These are phyloP conservation scores for Hoplodrina blanda DNA, from an alignment of 2,888 invertebrate genomes.

Conservation along the genomic window DNA sequence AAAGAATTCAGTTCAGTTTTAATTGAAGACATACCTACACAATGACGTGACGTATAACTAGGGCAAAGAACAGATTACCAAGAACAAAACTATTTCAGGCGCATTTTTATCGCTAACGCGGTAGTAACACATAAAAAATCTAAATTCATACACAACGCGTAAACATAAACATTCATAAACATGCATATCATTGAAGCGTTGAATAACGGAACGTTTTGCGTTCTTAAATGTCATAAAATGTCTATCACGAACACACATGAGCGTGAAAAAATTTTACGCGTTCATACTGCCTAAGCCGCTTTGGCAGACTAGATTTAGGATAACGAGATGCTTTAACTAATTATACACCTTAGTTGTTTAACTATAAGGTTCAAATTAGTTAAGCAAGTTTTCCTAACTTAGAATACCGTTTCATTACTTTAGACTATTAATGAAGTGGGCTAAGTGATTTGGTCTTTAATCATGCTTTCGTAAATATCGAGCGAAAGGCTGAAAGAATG, in stretches of 20 bases:
- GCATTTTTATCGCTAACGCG: conserved; percentile 18
- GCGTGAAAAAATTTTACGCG: conserved; percentile 42
- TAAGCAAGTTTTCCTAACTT: background rate
- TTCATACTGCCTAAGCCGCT: conserved; percentile 25
- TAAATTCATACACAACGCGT: conserved; percentile 1
- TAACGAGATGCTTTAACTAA: conserved; percentile 13
- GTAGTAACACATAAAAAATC: conserved; percentile 8
- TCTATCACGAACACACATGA: conserved; percentile 31
- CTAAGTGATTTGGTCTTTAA: conserved; percentile 47
- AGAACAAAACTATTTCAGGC: conserved; percentile 33
- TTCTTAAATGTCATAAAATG: conserved; percentile 39
- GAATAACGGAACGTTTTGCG: conserved; percentile 34
- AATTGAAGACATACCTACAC: conserved; percentile 26
- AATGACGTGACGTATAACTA: conserved; percentile 32
- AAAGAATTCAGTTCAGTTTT: conserved; percentile 20
- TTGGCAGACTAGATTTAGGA: conserved; percentile 24
- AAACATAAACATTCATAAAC: conserved; percentile 21
- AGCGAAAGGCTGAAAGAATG: conserved; percentile 41
- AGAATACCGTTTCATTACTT: conserved; percentile 41
- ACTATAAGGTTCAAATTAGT: conserved; percentile 18
- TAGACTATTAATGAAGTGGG: conserved; percentile 35
- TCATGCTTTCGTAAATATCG: conserved; percentile 55
- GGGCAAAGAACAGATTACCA: conserved; percentile 30
- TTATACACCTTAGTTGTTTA: background rate
- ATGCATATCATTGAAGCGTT: conserved; percentile 43